A percentile compares a stretch with the other conserved stretches of the same genome.
These are phyloP conservation scores for Acholoe squamosa DNA, from an alignment of 2,888 invertebrate species.

Conservation along the genomic window DNA sequence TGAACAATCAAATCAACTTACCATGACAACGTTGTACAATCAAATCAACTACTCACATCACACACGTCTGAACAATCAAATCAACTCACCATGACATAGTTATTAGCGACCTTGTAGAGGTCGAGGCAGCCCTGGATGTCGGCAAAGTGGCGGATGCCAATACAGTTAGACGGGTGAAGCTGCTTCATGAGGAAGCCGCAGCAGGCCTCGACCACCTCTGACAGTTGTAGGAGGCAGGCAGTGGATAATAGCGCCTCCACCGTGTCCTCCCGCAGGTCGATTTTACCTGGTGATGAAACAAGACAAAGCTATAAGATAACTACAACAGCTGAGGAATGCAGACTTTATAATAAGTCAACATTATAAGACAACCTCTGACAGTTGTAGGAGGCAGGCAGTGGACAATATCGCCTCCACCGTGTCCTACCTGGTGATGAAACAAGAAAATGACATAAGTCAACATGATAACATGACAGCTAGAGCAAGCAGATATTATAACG, in stretches of 20 bases:
- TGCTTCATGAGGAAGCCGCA: slow-evolving; percentile 94
- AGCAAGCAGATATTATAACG: too few relatives aligned
- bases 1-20: too few relatives aligned
- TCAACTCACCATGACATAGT: slow-evolving; percentile 91
- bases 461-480: too few relatives aligned
- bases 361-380: slow-evolving; percentile 92
- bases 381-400: slow-evolving; percentile 93
- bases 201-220: slow-evolving; percentile 93
- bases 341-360: too few relatives aligned
- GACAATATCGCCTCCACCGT: slow-evolving; percentile 93
- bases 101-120: slow-evolving; percentile 91
- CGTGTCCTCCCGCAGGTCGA: slow-evolving; percentile 94
- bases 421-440: too few relatives aligned
- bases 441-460: too few relatives aligned
- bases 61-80: too few relatives aligned
- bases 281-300: slow-evolving; percentile 85
- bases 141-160: slow-evolving; percentile 95
- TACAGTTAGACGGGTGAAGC: slow-evolving; percentile 95
- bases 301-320: background rate
- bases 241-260: slow-evolving; percentile 94
- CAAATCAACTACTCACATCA: too few relatives aligned
- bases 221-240: slow-evolving; percentile 92
- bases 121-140: slow-evolving; percentile 93
- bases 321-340: too few relatives aligned
- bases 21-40: too few relatives aligned